Conservation (phyloP, 2,888 invertebrate species). For the Neoscelio sp. region DNA sequence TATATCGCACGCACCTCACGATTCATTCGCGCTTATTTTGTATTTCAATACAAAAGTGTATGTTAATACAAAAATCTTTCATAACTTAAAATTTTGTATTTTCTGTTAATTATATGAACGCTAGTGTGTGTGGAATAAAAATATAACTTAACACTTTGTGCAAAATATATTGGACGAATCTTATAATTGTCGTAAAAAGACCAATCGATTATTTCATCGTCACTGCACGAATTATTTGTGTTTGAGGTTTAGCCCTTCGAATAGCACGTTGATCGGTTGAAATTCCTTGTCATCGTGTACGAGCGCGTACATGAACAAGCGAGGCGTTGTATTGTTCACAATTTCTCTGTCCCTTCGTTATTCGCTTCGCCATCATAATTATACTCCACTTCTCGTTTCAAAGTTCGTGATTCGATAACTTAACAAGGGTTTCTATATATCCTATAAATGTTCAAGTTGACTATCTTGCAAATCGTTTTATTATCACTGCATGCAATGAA, state of each 20-base stretch:
- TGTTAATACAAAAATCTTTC: too few relatives aligned
- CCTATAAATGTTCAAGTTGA: conserved; percentile 36
- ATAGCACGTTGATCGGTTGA: conserved; percentile 2
- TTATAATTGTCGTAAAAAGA: too few relatives aligned
- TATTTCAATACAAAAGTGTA: too few relatives aligned
- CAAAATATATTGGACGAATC: too few relatives aligned
- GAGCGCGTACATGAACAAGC: conserved; percentile 2
- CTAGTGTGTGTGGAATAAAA: too few relatives aligned
- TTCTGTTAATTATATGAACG: too few relatives aligned
- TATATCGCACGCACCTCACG: too few relatives aligned
- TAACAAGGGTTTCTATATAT: conserved; percentile 22
- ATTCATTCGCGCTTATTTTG: too few relatives aligned
- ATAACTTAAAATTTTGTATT: too few relatives aligned
- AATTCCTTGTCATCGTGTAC: conserved; percentile 30
- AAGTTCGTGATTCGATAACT: conserved; percentile 42
- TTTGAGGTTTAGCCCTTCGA: conserved; percentile 9
- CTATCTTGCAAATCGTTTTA: conserved; percentile 39
- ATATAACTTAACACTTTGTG: too few relatives aligned
- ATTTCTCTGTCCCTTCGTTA: conserved; percentile 22
- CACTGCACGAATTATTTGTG: background rate
- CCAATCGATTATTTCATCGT: too few relatives aligned
- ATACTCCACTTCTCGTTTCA: conserved; percentile 27
- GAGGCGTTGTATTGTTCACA: conserved; percentile 8
- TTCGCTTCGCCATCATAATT: conserved; percentile 33
- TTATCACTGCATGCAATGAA: conserved; percentile 27